These are phyloP conservation scores for Gorsachius magnificus DNA, from an alignment of 2,797 vertebrate species.

Conservation along the genomic window DNA sequence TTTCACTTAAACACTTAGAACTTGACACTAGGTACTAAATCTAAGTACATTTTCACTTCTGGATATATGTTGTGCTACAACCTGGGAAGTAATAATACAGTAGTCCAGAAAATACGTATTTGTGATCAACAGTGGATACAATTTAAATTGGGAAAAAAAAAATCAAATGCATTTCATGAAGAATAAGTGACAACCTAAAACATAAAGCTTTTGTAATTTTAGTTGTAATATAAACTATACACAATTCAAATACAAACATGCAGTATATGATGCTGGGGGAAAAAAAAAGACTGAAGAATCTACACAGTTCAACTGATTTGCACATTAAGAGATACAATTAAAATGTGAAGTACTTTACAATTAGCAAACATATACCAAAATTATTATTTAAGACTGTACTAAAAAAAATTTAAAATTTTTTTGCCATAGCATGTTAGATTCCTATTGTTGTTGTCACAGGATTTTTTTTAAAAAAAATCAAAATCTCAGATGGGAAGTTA, in stretches of 20 bases:
- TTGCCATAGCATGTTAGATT: background rate
- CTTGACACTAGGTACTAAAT: constrained; percentile 70
- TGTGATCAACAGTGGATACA: constrained; percentile 59
- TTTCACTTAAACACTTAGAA: constrained; percentile 67
- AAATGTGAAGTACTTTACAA: constrained; percentile 28
- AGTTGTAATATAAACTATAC: constrained; percentile 56
- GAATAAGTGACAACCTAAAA: constrained; percentile 54
- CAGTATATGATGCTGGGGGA: background rate
- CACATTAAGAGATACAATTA: constrained; percentile 31
- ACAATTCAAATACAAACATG: constrained; percentile 66
- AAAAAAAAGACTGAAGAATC: background rate
- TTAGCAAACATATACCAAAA: constrained; percentile 25
- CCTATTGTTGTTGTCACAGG: background rate
- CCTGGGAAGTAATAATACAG: constrained; percentile 53
- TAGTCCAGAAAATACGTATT: constrained; percentile 49
- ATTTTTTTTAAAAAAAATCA: background rate
- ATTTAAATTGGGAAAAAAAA: constrained; percentile 50
- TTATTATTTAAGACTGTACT: background rate
- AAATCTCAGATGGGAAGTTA: background rate
- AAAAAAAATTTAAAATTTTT: background rate
- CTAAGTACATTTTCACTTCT: constrained; percentile 75
- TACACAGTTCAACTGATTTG: background rate
- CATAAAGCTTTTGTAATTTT: background rate
- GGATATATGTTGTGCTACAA: constrained; percentile 63
- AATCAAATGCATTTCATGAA: constrained; percentile 18